Evolutionary conservation across 1,140 invertebrate genomes (phyloP).

Genomic region (Apis dorsata): DNA sequence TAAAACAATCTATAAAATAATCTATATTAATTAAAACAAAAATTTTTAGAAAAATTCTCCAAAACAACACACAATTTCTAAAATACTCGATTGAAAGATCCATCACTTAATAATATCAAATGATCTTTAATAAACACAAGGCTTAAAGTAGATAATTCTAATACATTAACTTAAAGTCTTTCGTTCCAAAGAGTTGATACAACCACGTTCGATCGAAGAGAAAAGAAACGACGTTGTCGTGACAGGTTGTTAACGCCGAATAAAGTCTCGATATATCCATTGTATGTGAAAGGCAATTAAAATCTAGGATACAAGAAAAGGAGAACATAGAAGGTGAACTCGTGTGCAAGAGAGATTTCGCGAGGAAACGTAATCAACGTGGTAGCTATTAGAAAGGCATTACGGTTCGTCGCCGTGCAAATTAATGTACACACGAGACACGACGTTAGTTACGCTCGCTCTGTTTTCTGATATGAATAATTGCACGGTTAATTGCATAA

Average conservation of each 20-base stretch:
- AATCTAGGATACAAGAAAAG: background rate
- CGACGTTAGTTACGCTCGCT: background rate
- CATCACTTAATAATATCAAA: background rate
- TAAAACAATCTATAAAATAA: too few relatives aligned
- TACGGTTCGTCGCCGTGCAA: background rate
- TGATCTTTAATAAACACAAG: too few relatives aligned
- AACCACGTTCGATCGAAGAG: background rate
- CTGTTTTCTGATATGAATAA: slow-evolving; percentile 47
- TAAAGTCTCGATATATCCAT: background rate
- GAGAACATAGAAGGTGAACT: background rate
- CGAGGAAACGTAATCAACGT: background rate
- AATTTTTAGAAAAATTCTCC: too few relatives aligned
- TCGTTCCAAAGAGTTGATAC: background rate
- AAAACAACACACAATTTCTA: too few relatives aligned
- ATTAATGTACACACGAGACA: background rate
- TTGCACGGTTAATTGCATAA: slow-evolving; percentile 34
- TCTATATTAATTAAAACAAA: too few relatives aligned
- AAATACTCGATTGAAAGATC: background rate
- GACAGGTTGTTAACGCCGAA: background rate
- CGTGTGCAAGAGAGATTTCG: background rate
- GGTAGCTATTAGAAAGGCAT: background rate
- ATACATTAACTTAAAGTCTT: too few relatives aligned
- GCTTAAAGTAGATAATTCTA: too few relatives aligned
- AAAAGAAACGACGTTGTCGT: background rate
- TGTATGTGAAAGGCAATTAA: background rate